phyloP scores from a whole-genome alignment of 2,113 vertebrate genomes.

The Laticauda laticaudata region DNA sequence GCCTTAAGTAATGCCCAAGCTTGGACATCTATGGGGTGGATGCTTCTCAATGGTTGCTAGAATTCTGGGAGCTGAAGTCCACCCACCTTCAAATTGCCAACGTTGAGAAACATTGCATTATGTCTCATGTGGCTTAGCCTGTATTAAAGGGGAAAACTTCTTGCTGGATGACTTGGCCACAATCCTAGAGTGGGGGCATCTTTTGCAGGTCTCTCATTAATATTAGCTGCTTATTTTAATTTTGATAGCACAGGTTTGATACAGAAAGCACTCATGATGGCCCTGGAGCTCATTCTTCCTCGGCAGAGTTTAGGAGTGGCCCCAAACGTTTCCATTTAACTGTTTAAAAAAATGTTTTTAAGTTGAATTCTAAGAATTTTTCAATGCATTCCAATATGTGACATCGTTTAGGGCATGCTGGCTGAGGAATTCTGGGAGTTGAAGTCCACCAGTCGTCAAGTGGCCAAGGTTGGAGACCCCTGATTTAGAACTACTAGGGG shows the following conservation, averaged over 20 bases:
- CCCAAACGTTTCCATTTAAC: background rate
- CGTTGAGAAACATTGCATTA: background rate
- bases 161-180: background rate
- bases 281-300: background rate
- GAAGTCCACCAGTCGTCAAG: no score
- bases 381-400: background rate
- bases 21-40: background rate
- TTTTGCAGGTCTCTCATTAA: background rate
- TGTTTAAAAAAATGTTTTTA: background rate
- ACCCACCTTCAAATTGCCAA: background rate
- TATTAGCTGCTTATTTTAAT: background rate
- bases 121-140: background rate
- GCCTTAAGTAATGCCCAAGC: background rate
- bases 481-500: background rate
- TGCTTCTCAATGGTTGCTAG: background rate
- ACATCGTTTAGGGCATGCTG: background rate
- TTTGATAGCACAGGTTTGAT: background rate
- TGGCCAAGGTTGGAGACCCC: no score
- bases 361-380: background rate
- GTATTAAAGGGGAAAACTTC: background rate
- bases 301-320: background rate
- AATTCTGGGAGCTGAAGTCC: background rate
- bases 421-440: no score
- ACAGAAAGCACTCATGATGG: fast-evolving
- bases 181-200: background rate